Evolutionary conservation across 2,888 invertebrate species (phyloP).

Genomic region (Mechanitis messenoides): DNA sequence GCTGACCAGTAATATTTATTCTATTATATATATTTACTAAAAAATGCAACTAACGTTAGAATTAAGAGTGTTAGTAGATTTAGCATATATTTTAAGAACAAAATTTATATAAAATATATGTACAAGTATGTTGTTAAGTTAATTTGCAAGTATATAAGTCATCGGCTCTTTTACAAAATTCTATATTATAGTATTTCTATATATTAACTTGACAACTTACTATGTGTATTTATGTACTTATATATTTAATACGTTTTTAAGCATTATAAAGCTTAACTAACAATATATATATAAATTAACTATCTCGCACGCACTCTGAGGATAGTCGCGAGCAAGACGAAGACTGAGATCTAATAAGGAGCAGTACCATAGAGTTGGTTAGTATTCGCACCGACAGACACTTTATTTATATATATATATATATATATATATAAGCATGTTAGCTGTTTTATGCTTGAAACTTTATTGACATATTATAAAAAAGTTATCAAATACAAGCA

Average conservation of each 20-base stretch:
- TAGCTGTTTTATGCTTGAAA: neutral
- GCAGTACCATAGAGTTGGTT: constrained; percentile 75
- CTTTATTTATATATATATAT: neutral
- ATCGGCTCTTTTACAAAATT: no score
- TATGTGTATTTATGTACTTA: neutral
- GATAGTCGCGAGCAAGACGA: constrained; percentile 41
- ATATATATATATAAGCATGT: neutral
- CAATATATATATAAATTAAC: constrained; percentile 15
- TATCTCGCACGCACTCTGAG: constrained; percentile 36
- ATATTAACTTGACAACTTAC: no score
- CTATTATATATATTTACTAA: no score
- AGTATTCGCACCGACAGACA: constrained; percentile 47
- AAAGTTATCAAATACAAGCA: no score
- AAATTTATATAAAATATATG: constrained; percentile 8
- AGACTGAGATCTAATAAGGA: constrained; percentile 59
- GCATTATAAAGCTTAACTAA: neutral
- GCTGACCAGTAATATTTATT: no score
- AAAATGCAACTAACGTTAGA: no score
- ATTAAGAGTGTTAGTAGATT: no score
- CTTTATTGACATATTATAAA: no score
- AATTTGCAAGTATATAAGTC: no score
- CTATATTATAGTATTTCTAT: no score
- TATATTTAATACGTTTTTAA: neutral
- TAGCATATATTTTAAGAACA: constrained; percentile 5
- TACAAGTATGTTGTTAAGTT: no score